Base-by-base conservation (phyloP, 2,797 vertebrate species). In the Chrosomus eos region DNA sequence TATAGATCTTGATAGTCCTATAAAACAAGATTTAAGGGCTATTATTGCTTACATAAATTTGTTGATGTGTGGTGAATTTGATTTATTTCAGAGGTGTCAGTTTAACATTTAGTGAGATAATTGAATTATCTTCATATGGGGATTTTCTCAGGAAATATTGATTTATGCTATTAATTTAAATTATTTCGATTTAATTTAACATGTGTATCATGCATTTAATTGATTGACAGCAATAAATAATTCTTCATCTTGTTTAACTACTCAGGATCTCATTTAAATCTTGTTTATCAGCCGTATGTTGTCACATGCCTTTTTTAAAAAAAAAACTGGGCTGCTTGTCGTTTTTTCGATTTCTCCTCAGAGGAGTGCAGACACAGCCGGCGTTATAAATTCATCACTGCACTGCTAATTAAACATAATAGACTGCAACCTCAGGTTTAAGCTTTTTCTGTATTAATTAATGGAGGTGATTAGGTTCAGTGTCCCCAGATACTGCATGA, bases 371-470 rank as follows among this genome's bases (percentile, higher is more conserved):
- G 36, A 58, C 45, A 55, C 48, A 51, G 83, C 38, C 48, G 64
- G 83, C 38, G 40, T 60, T 84, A 71, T 48, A 84, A 43, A 81
- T 71, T 36, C 38, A 77, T 26, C 73, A 31, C 26, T 75, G 6
- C 43, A n/a, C 40, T 55, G 33, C 82, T 77, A 21, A 68, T 76
- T 55, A 58, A 66, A 53, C 78, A 38, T 51, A 83, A 76, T 53
- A 55, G 82, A 60, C 48, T 77, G 36, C 48, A 45, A 48, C 75
- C 14, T 62, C 31, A 62, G 66, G 36, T 71, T 79, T 67, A 21
- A 70, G 51, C 40, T 45, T 13, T 68, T 36, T 71, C 45, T 60
- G 26, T 72, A 62, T 80, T 80, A 36, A 80, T 81, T 82, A 83
- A 85, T 66, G 5, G 13, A 71, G 43, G 40, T 87, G 31, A 60